Conservation (phyloP, 2,797 vertebrate species). For the Clarias fuscus region DNA sequence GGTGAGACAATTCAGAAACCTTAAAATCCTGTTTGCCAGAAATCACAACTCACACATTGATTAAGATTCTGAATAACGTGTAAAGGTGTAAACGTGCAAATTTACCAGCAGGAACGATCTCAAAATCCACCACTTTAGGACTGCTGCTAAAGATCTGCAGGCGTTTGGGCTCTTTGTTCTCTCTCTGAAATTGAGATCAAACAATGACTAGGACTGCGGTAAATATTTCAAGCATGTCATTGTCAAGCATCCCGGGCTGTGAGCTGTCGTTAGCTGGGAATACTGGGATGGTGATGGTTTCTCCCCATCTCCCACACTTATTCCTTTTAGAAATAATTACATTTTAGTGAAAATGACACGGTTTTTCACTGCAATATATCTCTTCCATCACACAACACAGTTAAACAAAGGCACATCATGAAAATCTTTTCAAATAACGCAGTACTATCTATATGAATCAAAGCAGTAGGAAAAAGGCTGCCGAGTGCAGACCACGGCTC, state of each 20-base stretch:
- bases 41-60: background rate
- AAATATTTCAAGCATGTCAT: background rate
- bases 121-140: constrained; percentile 89
- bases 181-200: constrained; percentile 67
- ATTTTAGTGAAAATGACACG: background rate
- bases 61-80: background rate
- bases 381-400: background rate
- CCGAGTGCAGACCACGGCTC: background rate
- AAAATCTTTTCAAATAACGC: background rate
- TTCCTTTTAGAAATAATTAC: background rate
- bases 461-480: no score
- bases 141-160: constrained; percentile 88
- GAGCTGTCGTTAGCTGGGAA: background rate
- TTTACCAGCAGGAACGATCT: constrained; percentile 77
- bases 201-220: background rate
- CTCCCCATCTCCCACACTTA: background rate
- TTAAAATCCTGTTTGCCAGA: background rate
- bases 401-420: no score
- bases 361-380: background rate
- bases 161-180: constrained; percentile 90
- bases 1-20: background rate
- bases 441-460: background rate
- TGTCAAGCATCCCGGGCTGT: no score
- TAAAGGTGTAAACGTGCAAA: background rate
- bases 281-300: background rate